These are phyloP conservation scores for Lacanobia oleracea DNA, from an alignment of 2,888 invertebrate species.

Conservation along the genomic window DNA sequence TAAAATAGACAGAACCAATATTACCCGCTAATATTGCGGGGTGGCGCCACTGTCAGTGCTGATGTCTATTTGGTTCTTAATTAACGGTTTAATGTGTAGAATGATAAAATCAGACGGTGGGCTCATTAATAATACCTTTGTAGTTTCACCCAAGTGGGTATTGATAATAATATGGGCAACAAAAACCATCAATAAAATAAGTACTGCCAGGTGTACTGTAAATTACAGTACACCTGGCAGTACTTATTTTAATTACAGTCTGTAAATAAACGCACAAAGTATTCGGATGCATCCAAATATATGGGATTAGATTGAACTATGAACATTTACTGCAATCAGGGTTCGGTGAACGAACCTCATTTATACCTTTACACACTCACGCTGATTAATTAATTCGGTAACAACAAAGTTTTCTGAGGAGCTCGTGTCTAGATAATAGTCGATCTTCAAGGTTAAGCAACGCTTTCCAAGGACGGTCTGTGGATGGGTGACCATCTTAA, in stretches of 20 bases:
- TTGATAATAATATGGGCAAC: no score
- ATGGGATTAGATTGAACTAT: slow-evolving; percentile 2
- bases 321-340: slow-evolving; percentile 7
- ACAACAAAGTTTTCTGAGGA: background rate
- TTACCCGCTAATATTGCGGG: slow-evolving; percentile 1
- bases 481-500: no score
- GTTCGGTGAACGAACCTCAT: slow-evolving; percentile 2
- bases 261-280: slow-evolving; percentile 10
- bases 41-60: slow-evolving; percentile 31
- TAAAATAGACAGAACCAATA: background rate
- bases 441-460: no score
- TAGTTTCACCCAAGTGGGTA: background rate
- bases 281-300: slow-evolving; percentile 9
- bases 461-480: no score
- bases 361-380: background rate
- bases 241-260: background rate
- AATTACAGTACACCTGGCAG: background rate
- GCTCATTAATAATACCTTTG: no score
- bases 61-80: background rate
- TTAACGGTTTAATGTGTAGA: background rate
- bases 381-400: slow-evolving; percentile 19
- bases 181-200: background rate
- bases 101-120: background rate
- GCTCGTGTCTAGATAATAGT: no score
- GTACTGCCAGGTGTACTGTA: background rate